Evolutionary conservation across 2,113 vertebrate species (phyloP).

Genomic region (Marcusenius ussheri): DNA sequence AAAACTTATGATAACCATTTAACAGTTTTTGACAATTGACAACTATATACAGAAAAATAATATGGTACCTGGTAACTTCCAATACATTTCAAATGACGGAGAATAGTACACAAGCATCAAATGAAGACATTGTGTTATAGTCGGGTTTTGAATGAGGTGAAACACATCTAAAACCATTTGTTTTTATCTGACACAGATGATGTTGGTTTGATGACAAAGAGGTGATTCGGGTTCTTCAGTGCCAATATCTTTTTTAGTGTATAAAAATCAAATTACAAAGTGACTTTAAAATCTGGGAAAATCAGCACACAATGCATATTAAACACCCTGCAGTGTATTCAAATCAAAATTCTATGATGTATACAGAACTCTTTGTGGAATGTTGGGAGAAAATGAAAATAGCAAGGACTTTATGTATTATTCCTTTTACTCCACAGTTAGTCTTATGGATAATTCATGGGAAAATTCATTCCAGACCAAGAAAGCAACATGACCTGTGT

Average conservation of each 20-base stretch:
- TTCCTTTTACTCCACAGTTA: not conserved
- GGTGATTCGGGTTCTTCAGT: conserved; percentile 34
- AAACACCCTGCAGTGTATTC: too few relatives aligned
- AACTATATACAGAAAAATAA: not conserved
- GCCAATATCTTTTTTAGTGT: not conserved
- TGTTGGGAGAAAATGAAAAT: not conserved
- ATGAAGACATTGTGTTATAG: not conserved
- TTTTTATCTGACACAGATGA: conserved; percentile 43
- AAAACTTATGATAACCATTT: not conserved
- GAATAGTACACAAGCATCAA: not conserved
- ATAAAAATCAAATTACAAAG: not conserved
- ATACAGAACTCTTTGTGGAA: not conserved
- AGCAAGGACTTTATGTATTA: not conserved
- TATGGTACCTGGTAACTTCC: not conserved
- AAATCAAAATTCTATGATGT: not conserved
- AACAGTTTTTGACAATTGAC: not conserved
- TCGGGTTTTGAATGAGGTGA: not conserved
- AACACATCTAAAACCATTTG: not conserved
- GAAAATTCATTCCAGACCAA: conserved; percentile 16
- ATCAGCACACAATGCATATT: not conserved
- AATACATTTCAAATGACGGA: conserved; percentile 4
- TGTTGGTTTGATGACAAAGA: conserved; percentile 27
- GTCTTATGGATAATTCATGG: not conserved
- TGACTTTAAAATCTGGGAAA: not conserved
- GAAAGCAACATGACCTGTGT: conserved; percentile 25